A percentile compares a stretch with the other conserved stretches of the same genome.
These are phyloP conservation scores for Malthinus flaveolus DNA, from an alignment of 2,888 invertebrate species.

Conservation along the genomic window DNA sequence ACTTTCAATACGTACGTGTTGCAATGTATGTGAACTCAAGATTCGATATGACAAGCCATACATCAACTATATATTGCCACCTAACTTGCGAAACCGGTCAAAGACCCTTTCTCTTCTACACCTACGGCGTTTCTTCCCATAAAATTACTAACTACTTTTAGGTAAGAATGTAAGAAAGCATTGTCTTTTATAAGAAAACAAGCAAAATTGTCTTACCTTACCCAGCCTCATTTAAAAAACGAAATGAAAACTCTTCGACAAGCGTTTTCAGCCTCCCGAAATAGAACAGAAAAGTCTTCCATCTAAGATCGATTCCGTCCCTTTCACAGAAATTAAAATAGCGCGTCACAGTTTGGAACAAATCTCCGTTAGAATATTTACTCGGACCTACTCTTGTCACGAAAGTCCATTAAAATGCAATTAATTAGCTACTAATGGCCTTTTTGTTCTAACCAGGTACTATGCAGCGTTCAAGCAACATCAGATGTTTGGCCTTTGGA, in stretches of 20 bases:
- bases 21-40: constrained; percentile 43
- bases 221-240: not conserved
- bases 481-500: constrained; percentile 89
- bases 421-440: too few relatives aligned
- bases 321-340: too few relatives aligned
- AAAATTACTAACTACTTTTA: constrained; percentile 38
- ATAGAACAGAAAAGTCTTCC: too few relatives aligned
- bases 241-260: not conserved
- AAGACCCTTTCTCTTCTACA: constrained; percentile 44
- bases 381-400: too few relatives aligned
- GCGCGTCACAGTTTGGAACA: too few relatives aligned
- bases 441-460: constrained; percentile 18
- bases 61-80: constrained; percentile 30
- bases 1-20: constrained; percentile 39
- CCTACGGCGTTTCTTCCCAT: constrained; percentile 37
- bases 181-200: too few relatives aligned
- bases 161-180: too few relatives aligned
- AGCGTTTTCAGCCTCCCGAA: too few relatives aligned
- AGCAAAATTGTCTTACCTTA: not conserved
- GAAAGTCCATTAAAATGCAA: too few relatives aligned
- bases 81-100: constrained; percentile 47
- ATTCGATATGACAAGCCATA: constrained; percentile 38
- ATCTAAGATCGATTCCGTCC: too few relatives aligned
- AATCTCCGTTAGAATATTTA: too few relatives aligned
- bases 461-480: constrained; percentile 33